Percentiles rank a stretch among this genome's conserved stretches.
Evolutionary conservation across 2,888 invertebrate species (phyloP).

Genomic region (Pemphredon lugubris): DNA sequence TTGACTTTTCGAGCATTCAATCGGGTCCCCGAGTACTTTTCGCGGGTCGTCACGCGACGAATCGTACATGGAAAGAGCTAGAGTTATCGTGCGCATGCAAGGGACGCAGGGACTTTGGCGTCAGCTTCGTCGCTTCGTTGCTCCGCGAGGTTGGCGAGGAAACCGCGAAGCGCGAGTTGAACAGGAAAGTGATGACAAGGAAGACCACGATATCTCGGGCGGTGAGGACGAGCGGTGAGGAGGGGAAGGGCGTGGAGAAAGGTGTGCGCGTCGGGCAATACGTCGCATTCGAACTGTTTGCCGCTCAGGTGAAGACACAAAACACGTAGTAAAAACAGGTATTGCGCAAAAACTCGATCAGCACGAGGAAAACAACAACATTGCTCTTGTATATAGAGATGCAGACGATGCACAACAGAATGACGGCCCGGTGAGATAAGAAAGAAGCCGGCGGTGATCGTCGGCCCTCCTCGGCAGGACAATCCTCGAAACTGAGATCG

Average conservation of each 20-base stretch:
- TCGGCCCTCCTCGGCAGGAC: slow-evolving; percentile 28
- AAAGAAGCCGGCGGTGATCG: slow-evolving; percentile 50
- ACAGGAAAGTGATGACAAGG: not conserved
- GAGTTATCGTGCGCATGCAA: slow-evolving; percentile 57
- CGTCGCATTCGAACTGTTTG: slow-evolving; percentile 12
- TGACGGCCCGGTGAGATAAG: slow-evolving; percentile 53
- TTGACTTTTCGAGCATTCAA: slow-evolving; percentile 13
- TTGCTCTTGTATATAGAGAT: slow-evolving; percentile 52
- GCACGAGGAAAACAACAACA: slow-evolving; percentile 51
- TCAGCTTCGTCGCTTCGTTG: slow-evolving; percentile 20
- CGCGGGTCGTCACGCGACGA: slow-evolving; percentile 1
- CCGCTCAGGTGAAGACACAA: slow-evolving; percentile 44
- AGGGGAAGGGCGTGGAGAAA: not conserved
- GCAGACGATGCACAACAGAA: slow-evolving; percentile 57
- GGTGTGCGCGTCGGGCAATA: slow-evolving; percentile 20
- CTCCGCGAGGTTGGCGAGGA: not conserved
- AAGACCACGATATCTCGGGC: not conserved
- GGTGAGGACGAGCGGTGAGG: not conserved
- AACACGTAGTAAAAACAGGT: too few relatives aligned
- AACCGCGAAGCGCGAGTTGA: slow-evolving; percentile 17
- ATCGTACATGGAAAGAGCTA: slow-evolving; percentile 14
- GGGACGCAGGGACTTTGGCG: slow-evolving; percentile 32
- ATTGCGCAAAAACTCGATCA: slow-evolving; percentile 56
- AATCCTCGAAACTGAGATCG: not conserved
- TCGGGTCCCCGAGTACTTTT: too few relatives aligned